Conservation (phyloP, 2,113 vertebrate species). For the Paramisgurnus dabryanus region DNA sequence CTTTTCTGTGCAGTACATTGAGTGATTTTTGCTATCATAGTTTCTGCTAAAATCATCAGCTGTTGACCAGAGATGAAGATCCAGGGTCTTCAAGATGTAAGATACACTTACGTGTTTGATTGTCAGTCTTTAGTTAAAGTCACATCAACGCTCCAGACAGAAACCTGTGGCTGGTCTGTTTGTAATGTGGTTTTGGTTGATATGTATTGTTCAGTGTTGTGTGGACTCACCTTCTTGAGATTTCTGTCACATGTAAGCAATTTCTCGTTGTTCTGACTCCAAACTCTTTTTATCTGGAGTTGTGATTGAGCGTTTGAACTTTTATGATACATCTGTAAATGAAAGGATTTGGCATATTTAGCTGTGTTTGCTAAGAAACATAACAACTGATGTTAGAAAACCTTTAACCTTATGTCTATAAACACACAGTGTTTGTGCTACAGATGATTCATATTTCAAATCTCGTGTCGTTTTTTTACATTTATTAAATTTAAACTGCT, state of each 20-base stretch:
- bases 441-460: no score
- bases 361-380: no score
- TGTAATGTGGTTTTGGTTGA: background rate
- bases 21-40: constrained; percentile 3
- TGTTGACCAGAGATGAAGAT: background rate
- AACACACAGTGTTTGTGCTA: no score
- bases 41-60: constrained; percentile 1
- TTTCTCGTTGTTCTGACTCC: constrained; percentile 37
- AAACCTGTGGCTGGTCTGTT: background rate
- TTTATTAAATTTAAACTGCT: background rate
- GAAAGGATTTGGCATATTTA: background rate
- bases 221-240: background rate
- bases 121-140: background rate
- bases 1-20: background rate
- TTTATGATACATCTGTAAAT: constrained; percentile 15
- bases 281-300: background rate
- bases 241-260: constrained; percentile 42
- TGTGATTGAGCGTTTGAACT: background rate
- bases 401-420: no score
- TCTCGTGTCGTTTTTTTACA: background rate
- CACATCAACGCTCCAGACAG: background rate
- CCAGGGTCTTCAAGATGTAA: background rate
- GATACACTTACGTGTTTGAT: background rate
- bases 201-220: background rate
- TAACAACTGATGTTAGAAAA: no score